A percentile compares a stretch with the other conserved stretches of the same genome.
These are phyloP conservation scores for Papilio gigon DNA, from an alignment of 2,888 invertebrate genomes.

Conservation along the genomic window DNA sequence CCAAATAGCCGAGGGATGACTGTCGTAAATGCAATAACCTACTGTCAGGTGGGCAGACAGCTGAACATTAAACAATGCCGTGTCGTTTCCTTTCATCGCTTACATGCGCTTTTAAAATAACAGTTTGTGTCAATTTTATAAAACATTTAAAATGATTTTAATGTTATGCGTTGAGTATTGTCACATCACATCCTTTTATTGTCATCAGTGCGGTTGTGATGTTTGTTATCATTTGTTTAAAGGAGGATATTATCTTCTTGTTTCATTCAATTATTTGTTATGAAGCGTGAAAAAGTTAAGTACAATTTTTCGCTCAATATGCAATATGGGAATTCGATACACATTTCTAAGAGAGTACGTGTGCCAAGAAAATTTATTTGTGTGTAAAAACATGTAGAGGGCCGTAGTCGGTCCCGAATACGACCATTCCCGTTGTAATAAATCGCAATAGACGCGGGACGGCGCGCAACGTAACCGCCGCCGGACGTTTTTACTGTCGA, in stretches of 20 bases:
- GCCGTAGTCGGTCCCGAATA: slow-evolving; percentile 63
- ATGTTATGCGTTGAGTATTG: too few relatives aligned
- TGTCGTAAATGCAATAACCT: slow-evolving; percentile 39
- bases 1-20: slow-evolving; percentile 39
- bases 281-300: not conserved
- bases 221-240: too few relatives aligned
- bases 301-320: slow-evolving; percentile 31
- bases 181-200: too few relatives aligned
- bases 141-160: not conserved
- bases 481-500: slow-evolving; percentile 64
- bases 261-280: not conserved
- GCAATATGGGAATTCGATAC: slow-evolving; percentile 59
- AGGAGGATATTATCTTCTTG: not conserved
- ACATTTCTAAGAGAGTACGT: slow-evolving; percentile 58
- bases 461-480: slow-evolving; percentile 56
- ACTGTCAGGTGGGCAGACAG: slow-evolving; percentile 35
- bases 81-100: slow-evolving; percentile 31
- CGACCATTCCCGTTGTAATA: slow-evolving; percentile 67
- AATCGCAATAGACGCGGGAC: slow-evolving; percentile 65
- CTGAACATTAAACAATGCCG: slow-evolving; percentile 38
- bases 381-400: slow-evolving; percentile 66
- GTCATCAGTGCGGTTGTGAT: too few relatives aligned
- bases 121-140: not conserved
- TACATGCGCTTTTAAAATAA: slow-evolving; percentile 23
- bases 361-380: slow-evolving; percentile 72